A percentile compares a stretch with the other conserved stretches of the same genome.
Evolutionary conservation across 2,113 vertebrate genomes (phyloP).

Genomic region (Syngnathus scovelli): DNA sequence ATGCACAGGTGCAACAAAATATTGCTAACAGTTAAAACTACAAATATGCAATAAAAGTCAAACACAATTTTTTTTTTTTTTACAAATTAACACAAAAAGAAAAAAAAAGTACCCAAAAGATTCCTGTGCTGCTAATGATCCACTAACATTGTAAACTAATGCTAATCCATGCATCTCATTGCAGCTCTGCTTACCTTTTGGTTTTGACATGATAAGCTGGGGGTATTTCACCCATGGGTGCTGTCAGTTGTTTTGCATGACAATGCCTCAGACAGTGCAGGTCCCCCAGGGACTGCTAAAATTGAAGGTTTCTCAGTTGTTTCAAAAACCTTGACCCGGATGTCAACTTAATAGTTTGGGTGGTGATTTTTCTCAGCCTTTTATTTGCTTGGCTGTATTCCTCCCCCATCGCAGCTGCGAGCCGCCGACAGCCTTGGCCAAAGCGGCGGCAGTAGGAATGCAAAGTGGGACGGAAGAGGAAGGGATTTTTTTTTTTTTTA

Average conservation of each 20-base stretch:
- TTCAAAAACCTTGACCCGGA: slow-evolving; percentile 20
- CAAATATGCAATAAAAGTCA: no score
- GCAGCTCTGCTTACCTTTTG: not conserved
- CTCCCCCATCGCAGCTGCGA: slow-evolving; percentile 47
- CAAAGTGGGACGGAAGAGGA: slow-evolving; percentile 3
- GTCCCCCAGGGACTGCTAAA: no score
- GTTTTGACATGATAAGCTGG: not conserved
- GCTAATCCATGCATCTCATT: not conserved
- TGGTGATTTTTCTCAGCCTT: slow-evolving; percentile 14
- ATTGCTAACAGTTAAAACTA: no score
- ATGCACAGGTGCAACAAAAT: no score
- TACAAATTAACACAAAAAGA: no score
- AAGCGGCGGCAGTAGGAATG: slow-evolving; percentile 19
- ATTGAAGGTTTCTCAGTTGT: not conserved
- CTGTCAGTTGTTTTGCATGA: not conserved
- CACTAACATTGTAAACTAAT: not conserved
- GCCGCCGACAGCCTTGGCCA: slow-evolving; percentile 40
- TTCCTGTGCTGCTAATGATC: not conserved
- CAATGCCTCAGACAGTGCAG: not conserved
- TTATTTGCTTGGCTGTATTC: slow-evolving; percentile 13
- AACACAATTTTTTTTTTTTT: no score
- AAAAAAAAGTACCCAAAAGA: no score
- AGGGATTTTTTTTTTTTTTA: slow-evolving; percentile 4
- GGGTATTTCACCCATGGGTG: not conserved
- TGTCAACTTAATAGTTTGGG: slow-evolving; percentile 5